These are phyloP conservation scores for Oncorhynchus nerka DNA, from an alignment of 2,113 vertebrate species.

Conservation along the genomic window DNA sequence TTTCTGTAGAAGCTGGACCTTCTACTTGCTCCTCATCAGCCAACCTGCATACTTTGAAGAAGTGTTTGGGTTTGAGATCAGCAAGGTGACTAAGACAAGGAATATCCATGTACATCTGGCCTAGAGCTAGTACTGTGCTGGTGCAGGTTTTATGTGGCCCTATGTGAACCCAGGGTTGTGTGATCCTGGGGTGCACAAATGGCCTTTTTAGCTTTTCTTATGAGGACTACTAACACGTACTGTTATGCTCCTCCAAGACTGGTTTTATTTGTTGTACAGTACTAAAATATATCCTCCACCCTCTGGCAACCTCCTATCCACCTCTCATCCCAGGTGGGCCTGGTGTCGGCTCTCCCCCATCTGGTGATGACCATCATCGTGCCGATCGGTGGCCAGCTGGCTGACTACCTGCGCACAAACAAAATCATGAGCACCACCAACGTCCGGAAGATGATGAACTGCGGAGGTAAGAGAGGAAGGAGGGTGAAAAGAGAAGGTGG, in stretches of 20 bases:
- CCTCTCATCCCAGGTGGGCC: constrained; percentile 71
- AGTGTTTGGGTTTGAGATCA: constrained; percentile 91
- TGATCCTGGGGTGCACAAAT: no score
- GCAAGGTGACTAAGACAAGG: constrained; percentile 76
- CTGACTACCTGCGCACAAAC: constrained; percentile 81
- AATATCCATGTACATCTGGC: no score
- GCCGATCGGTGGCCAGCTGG: constrained; percentile 87
- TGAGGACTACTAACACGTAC: neutral
- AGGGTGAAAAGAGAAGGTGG: constrained; percentile 14
- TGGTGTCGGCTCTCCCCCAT: constrained; percentile 86
- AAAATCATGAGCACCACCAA: constrained; percentile 89
- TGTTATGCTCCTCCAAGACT: neutral
- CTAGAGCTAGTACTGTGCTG: no score
- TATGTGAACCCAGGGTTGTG: no score
- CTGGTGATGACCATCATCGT: constrained; percentile 92
- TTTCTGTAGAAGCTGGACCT: constrained; percentile 92
- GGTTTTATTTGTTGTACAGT: neutral
- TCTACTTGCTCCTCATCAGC: constrained; percentile 90
- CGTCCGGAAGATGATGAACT: constrained; percentile 92
- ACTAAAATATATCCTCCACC: neutral
- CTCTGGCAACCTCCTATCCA: neutral
- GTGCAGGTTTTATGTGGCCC: no score
- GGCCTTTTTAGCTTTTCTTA: neutral
- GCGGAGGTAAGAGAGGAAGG: constrained; percentile 76
- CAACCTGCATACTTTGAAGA: constrained; percentile 92